These are phyloP conservation scores for Amiota communis DNA, from an alignment of 2,888 invertebrate genomes.

Conservation along the genomic window DNA sequence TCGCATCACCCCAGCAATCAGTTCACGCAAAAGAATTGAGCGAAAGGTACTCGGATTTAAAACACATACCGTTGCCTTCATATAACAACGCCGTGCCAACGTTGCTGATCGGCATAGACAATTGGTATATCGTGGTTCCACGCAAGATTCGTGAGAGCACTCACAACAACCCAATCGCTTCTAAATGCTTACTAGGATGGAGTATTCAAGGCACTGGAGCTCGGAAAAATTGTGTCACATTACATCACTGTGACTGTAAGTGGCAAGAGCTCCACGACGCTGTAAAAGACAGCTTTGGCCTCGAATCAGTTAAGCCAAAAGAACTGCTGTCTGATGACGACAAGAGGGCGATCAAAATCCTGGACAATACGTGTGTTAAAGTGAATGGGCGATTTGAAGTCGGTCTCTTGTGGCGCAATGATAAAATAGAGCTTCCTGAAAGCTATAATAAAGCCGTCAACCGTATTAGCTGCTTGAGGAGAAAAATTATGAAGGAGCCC, in stretches of 20 bases:
- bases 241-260: not conserved
- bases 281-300: not conserved
- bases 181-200: constrained; percentile 18
- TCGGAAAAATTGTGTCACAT: not conserved
- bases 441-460: not conserved
- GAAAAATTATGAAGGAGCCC: no score
- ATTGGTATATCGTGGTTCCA: constrained; percentile 9
- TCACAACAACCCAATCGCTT: constrained; percentile 21
- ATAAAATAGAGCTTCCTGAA: not conserved
- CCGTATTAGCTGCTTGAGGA: constrained; percentile 12
- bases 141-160: constrained; percentile 18
- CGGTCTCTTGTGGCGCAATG: constrained; percentile 21
- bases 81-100: constrained; percentile 6
- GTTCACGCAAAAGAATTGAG: constrained; percentile 8
- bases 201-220: constrained; percentile 13
- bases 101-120: not conserved
- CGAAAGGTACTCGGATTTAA: not conserved
- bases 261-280: not conserved
- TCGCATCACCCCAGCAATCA: constrained; percentile 7
- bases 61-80: constrained; percentile 4
- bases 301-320: constrained; percentile 4
- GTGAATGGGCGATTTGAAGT: constrained; percentile 9
- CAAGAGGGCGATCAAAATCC: not conserved
- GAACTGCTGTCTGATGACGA: constrained; percentile 16
- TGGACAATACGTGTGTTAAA: constrained; percentile 4